A percentile compares a stretch with the other conserved stretches of the same genome.
These are phyloP conservation scores for Xanthostigma xanthostigma DNA, from an alignment of 2,888 invertebrate species.

Conservation along the genomic window DNA sequence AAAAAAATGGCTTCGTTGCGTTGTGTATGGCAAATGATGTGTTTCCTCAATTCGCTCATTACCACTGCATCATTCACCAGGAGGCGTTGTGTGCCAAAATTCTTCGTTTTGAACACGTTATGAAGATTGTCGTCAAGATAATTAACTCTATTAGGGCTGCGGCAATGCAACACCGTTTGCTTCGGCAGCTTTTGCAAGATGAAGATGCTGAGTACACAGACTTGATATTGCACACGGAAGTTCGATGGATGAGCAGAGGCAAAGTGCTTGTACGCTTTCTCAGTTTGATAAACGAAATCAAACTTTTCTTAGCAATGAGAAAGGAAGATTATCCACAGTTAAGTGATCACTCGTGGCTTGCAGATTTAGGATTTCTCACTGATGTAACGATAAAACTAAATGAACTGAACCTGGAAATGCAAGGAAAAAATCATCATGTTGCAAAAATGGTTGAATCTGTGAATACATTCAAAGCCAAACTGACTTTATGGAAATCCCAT, in stretches of 20 bases:
- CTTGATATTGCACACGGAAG: conserved; percentile 5
- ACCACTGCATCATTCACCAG: conserved; percentile 12
- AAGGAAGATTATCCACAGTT: not conserved
- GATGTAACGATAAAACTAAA: not conserved
- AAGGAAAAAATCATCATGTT: not conserved
- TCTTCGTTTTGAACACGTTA: conserved; percentile 5
- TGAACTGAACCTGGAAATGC: not conserved
- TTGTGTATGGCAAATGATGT: conserved; percentile 8
- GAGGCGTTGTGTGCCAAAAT: conserved; percentile 12
- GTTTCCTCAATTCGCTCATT: conserved; percentile 11
- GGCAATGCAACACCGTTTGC: not conserved
- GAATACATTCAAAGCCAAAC: not conserved
- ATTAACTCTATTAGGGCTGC: conserved; percentile 2
- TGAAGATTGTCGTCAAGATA: conserved; percentile 4
- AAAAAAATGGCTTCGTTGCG: conserved; percentile 13
- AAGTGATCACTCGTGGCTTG: too few relatives aligned
- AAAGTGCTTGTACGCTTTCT: conserved; percentile 3
- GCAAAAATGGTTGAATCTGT: not conserved
- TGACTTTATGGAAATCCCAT: not conserved
- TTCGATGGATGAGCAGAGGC: conserved; percentile 5
- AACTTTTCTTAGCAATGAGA: not conserved
- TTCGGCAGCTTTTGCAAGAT: not conserved
- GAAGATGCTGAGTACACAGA: not conserved
- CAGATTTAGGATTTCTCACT: not conserved
- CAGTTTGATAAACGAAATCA: conserved; percentile 1